These are phyloP conservation scores for Camponotus floridanus DNA, from an alignment of 1,140 invertebrate species.

Conservation along the genomic window DNA sequence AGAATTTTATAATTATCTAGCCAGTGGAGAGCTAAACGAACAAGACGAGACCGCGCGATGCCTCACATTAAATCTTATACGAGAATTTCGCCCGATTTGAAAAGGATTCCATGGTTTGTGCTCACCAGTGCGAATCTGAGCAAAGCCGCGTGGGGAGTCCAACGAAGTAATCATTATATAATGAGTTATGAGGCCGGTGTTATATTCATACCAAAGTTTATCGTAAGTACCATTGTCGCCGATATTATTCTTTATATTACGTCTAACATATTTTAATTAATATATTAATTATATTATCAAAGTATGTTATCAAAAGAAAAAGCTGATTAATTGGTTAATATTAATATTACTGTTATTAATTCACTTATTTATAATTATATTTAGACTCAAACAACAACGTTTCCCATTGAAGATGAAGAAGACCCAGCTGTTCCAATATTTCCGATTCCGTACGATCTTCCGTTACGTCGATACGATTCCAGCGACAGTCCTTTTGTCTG, in stretches of 20 bases:
- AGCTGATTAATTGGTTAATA: background rate
- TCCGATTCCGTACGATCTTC: slow-evolving; percentile 93
- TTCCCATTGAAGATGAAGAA: slow-evolving; percentile 83
- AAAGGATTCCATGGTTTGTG: slow-evolving; percentile 92
- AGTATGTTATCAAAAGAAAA: background rate
- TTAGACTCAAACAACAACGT: slow-evolving; percentile 81
- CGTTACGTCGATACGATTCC: slow-evolving; percentile 88
- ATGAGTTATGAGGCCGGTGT: slow-evolving; percentile 97
- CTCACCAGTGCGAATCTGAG: slow-evolving; percentile 97
- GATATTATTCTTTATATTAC: slow-evolving; percentile 35
- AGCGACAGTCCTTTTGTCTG: slow-evolving; percentile 88
- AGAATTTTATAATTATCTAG: slow-evolving; percentile 85
- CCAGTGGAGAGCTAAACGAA: slow-evolving; percentile 92
- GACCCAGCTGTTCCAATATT: slow-evolving; percentile 86
- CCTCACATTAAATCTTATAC: slow-evolving; percentile 98
- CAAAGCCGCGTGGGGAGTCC: slow-evolving; percentile 97
- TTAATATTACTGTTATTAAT: background rate
- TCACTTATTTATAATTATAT: slow-evolving; percentile 63
- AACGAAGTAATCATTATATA: slow-evolving; percentile 89
- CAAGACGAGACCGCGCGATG: slow-evolving; percentile 91
- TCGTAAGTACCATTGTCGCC: slow-evolving; percentile 88
- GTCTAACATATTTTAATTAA: slow-evolving; percentile 12
- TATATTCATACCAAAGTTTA: slow-evolving; percentile 94
- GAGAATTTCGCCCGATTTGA: slow-evolving; percentile 90
- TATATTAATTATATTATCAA: background rate